These are phyloP conservation scores for Apodemus sylvaticus DNA, from an alignment of 2,113 vertebrate genomes.

Conservation along the genomic window DNA sequence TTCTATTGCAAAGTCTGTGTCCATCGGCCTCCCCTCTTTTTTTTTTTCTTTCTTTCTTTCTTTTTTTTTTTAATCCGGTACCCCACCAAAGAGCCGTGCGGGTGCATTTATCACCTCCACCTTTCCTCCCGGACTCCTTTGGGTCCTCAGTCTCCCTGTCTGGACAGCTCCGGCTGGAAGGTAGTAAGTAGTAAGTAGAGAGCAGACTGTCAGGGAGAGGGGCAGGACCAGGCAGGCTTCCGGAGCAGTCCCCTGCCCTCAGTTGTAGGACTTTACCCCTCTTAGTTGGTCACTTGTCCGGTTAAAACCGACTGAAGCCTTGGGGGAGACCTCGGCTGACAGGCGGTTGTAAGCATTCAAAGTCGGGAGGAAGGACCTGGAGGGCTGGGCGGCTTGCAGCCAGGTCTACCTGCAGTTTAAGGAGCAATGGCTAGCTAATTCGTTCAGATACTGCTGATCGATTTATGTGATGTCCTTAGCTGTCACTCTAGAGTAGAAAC, in stretches of 20 bases:
- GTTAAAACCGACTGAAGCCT: neutral
- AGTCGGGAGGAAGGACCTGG: neutral
- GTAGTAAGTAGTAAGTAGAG: slow-evolving; percentile 2
- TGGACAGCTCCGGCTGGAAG: slow-evolving; percentile 30
- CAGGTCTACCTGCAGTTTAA: neutral
- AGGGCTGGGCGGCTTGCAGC: slow-evolving; percentile 54
- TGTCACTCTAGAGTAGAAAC: neutral
- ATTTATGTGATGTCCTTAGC: neutral
- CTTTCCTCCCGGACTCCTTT: neutral
- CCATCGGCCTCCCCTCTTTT: neutral
- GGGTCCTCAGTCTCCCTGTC: neutral
- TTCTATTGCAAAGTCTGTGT: neutral
- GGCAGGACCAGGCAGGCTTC: slow-evolving; percentile 43
- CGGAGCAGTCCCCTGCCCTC: slow-evolving; percentile 60
- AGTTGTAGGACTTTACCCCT: slow-evolving; percentile 32
- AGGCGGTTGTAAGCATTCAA: neutral
- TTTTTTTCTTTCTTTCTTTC: neutral
- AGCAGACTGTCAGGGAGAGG: slow-evolving; percentile 51
- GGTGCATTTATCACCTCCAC: neutral
- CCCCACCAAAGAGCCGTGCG: neutral
- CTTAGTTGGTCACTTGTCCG: slow-evolving; percentile 41
- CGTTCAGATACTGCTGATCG: neutral
- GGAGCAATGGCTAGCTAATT: neutral
- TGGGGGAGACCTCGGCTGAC: slow-evolving; percentile 12
- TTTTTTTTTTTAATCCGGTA: neutral